These are phyloP conservation scores for Aphelenchoides besseyi DNA, from an alignment of 1,140 invertebrate species.

Conservation along the genomic window DNA sequence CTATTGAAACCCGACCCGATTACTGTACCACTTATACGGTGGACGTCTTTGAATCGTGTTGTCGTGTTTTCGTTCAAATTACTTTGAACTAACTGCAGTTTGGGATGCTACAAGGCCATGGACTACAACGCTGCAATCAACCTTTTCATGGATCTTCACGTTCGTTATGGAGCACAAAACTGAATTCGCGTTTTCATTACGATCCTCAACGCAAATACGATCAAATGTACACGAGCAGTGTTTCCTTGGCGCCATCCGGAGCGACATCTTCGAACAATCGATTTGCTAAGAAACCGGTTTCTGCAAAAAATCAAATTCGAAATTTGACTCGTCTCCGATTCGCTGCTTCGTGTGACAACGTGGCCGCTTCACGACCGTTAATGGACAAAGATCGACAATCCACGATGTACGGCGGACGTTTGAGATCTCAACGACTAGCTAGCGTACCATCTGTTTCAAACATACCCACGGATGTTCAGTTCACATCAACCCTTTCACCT, in stretches of 20 bases:
- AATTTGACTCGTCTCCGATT: neutral
- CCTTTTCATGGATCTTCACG: neutral
- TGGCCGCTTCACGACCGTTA: neutral
- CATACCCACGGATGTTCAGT: neutral
- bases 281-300: neutral
- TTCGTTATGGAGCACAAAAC: neutral
- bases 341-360: neutral
- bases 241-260: constrained; percentile 1
- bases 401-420: neutral
- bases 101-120: too few relatives aligned
- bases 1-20: too few relatives aligned
- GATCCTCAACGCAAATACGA: neutral
- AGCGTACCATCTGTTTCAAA: neutral
- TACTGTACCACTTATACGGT: too few relatives aligned
- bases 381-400: neutral
- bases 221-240: neutral
- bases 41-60: too few relatives aligned
- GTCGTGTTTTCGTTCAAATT: too few relatives aligned
- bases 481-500: neutral
- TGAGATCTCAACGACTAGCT: neutral
- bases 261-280: neutral
- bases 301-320: neutral
- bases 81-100: too few relatives aligned
- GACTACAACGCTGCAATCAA: constrained; percentile 8
- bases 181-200: neutral